These are phyloP conservation scores for Linnaemya tessellans DNA, from an alignment of 2,888 invertebrate species.

Conservation along the genomic window DNA sequence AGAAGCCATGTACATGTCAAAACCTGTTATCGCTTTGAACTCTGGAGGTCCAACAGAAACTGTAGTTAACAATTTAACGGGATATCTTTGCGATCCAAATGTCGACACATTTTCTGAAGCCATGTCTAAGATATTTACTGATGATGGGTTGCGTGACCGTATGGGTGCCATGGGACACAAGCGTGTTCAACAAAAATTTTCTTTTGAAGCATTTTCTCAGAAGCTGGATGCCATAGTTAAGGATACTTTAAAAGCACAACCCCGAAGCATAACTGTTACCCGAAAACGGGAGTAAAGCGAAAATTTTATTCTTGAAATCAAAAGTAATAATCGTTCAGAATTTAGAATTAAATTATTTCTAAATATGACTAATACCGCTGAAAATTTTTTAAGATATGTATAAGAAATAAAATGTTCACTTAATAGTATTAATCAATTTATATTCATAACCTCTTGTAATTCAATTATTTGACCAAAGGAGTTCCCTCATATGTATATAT, in stretches of 20 bases:
- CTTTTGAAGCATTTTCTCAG: slow-evolving; percentile 90
- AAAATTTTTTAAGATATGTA: background rate
- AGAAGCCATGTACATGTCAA: slow-evolving; percentile 97
- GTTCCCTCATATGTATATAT: too few relatives aligned
- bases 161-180: slow-evolving; percentile 91
- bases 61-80: slow-evolving; percentile 89
- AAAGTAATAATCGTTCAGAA: background rate
- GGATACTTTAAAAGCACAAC: slow-evolving; percentile 58
- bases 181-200: slow-evolving; percentile 91
- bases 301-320: background rate
- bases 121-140: slow-evolving; percentile 88
- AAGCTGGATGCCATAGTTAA: slow-evolving; percentile 85
- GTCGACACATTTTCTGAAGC: slow-evolving; percentile 90
- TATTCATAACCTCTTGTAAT: too few relatives aligned
- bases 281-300: slow-evolving; percentile 21
- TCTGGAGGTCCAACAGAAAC: slow-evolving; percentile 99
- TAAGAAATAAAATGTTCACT: background rate
- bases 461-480: too few relatives aligned
- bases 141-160: slow-evolving; percentile 85
- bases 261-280: background rate
- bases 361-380: background rate
- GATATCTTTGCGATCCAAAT: slow-evolving; percentile 89
- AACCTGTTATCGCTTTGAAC: slow-evolving; percentile 97
- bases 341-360: background rate
- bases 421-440: background rate